These are phyloP conservation scores for Seriola aureovittata DNA, from an alignment of 2,113 vertebrate species.

Conservation along the genomic window DNA sequence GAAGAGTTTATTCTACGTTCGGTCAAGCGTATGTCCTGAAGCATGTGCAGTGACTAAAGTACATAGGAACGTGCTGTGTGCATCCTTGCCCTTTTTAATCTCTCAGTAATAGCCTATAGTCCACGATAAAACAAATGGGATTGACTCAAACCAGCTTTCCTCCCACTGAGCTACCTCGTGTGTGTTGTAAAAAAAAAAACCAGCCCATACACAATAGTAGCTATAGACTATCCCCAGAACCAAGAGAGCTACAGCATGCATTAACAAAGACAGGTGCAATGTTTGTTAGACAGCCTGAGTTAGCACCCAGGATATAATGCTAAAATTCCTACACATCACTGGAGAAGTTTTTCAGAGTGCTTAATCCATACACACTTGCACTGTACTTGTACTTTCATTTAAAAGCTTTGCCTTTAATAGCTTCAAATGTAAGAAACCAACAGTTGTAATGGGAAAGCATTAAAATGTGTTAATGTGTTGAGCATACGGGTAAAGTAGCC, in stretches of 20 bases:
- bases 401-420: not conserved
- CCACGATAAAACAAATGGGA: constrained; percentile 53
- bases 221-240: constrained; percentile 13
- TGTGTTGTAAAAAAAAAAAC: constrained; percentile 23
- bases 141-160: constrained; percentile 45
- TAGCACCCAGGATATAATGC: constrained; percentile 8
- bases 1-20: constrained; percentile 37
- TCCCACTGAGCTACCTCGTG: constrained; percentile 11
- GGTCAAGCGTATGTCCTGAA: constrained; percentile 37
- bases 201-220: not conserved
- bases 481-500: too few relatives aligned
- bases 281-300: constrained; percentile 15
- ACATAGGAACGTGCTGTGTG: constrained; percentile 13
- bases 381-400: not conserved
- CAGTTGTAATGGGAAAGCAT: too few relatives aligned
- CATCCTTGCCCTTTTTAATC: constrained; percentile 46
- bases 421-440: constrained; percentile 5
- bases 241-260: constrained; percentile 29
- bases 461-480: too few relatives aligned
- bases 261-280: constrained; percentile 19
- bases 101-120: constrained; percentile 33
- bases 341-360: constrained; percentile 22
- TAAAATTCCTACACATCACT: constrained; percentile 26
- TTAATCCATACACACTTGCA: constrained; percentile 5
- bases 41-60: constrained; percentile 23